Conservation (phyloP, 2,888 invertebrate species). For the Cylloceria caligata region DNA sequence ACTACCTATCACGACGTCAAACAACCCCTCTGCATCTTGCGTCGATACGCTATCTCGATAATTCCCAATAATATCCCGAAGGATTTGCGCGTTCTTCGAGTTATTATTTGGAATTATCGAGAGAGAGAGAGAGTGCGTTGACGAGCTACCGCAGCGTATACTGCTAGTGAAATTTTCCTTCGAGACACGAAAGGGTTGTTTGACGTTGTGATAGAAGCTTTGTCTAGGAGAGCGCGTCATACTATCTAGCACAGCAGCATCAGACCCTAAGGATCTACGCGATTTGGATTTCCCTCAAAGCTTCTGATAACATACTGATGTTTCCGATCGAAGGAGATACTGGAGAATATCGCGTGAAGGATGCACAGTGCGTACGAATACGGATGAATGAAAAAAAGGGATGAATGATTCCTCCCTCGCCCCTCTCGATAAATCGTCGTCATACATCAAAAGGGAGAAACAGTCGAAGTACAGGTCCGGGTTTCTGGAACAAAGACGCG, state of each 20-base stretch:
- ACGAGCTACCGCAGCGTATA: no score
- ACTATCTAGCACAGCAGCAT: no score
- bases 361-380: background rate
- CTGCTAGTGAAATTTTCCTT: no score
- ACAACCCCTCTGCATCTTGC: constrained; percentile 11
- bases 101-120: no score
- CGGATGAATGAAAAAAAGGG: background rate
- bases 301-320: constrained; percentile 37
- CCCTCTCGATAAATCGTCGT: constrained; percentile 18
- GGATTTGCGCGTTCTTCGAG: no score
- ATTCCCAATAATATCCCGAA: constrained; percentile 24
- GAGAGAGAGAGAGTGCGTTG: no score
- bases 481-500: constrained; percentile 22
- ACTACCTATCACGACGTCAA: background rate
- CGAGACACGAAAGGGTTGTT: no score
- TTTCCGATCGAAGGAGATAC: constrained; percentile 34
- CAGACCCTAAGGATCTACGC: constrained; percentile 14
- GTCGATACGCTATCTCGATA: background rate
- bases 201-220: no score
- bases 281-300: constrained; percentile 41
- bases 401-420: constrained; percentile 15
- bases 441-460: constrained; percentile 28
- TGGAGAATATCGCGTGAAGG: constrained; percentile 37
- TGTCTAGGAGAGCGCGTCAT: no score
- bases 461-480: background rate